Base-by-base conservation (phyloP, 2,797 vertebrate species). In the Myotis pilosus region DNA sequence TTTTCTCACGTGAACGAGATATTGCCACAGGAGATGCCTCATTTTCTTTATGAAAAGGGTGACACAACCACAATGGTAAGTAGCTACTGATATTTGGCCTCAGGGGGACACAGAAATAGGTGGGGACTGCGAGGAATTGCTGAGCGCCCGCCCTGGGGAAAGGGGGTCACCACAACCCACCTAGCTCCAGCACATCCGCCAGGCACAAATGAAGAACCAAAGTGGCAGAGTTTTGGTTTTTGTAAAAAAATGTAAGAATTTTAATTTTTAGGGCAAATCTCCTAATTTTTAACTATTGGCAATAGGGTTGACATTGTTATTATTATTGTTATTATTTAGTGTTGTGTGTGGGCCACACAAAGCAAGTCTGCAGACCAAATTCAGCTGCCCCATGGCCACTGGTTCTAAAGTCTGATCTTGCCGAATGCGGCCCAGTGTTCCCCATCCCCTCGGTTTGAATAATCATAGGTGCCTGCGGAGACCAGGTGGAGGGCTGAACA, bases 1-100 rank as follows among this genome's bases (percentile, higher is more conserved):
- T 83, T 60, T 87, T 66, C 17, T 74, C 87, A 75, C 33, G 7
- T 87, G 84, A 64, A 49, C 81, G 87, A 89, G 66, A 69, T 11
- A 44, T 41, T 4, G 6, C 41, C 53, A 23, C 4, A n/a, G 74
- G 12, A 94, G 15, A 64, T 4, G 36, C 6, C 57, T 89, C 38
- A 5, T 93, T 78, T 89, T 78, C 88, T 80, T 84, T 49, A 82
- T 10, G 33, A 81, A 68, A 92, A 66, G 80, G 17, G 51, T 47
- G 80, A 36, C 6, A 69, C 30, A 55, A 16, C 38, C 13, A 47
- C 25, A 5, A 0, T 38, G 79, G 33, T n/a, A 25, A n/a, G 55
- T 13, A 66, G 53, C 23, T 23, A 8, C 47, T 22, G 33, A 53
- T 30, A 5, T 49, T 9, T 66, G 79, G 78, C 41, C 33, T 79